Evolutionary conservation across 2,888 invertebrate species (phyloP), one percentile per base, ranked within the genome.

Genomic region (Mellilla xanthometata): DNA sequence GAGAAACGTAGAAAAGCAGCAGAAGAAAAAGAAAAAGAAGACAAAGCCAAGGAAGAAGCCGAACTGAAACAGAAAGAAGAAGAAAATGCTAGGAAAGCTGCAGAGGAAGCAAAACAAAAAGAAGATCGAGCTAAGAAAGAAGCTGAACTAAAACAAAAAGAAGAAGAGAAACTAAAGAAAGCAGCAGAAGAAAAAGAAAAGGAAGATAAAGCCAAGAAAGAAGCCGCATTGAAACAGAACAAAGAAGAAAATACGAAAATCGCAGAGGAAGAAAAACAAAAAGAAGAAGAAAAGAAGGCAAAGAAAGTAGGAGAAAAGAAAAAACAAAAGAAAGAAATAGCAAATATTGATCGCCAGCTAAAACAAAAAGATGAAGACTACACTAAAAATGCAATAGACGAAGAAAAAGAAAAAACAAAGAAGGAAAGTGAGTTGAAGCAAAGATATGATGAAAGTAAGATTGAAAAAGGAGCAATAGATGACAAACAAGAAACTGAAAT

Each of bases 341-440:
- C 47, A 48, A 41, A 23, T 53, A 4, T 38, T 52, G 9, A 33
- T 52, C 19, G 32, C 48, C 24, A 55, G 4, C 32, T 51, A 44
- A 15, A 52, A 7, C 26, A 26, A n/a, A 3, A n/a, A n/a, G n/a
- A n/a, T n/a, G n/a, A n/a, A n/a, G n/a, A n/a, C n/a, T n/a, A n/a
- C n/a, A n/a, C n/a, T n/a, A n/a, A n/a, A n/a, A n/a, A n/a, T n/a
- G n/a, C n/a, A n/a, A n/a, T n/a, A n/a, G n/a, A n/a, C n/a, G n/a
- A n/a, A n/a, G 46, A 52, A 24, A 27, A 53, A 43, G 19, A n/a
- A 23, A 26, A 12, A 19, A 8, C 13, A 3, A 39, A 33, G 12
- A 19, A 41, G 23, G 28, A 40, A 23, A 9, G 23, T 24, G 33
- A 39, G 26, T 1, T 28, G n/a, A 39, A 47, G 35, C 27, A 42